Evolutionary conservation across 2,113 vertebrate genomes (phyloP), one percentile per base, ranked within the genome.

Genomic region (Brachyhypopomus gauderio): DNA sequence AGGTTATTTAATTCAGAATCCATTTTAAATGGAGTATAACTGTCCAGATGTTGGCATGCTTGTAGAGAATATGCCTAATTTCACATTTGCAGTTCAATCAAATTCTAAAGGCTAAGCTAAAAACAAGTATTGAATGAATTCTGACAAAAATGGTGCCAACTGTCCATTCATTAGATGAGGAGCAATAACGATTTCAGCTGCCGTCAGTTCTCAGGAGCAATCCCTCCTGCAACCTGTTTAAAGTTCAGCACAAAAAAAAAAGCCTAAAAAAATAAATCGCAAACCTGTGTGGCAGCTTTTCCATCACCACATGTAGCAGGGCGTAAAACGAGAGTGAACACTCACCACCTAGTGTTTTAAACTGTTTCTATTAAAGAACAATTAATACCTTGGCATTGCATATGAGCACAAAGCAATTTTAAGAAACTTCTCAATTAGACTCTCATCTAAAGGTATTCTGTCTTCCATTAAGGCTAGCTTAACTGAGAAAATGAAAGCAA

Each of bases 81-180:
- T 38, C 66, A 77, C 60, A 63, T 76, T 72, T 76, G 77, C 77
- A 70, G 63, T 71, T 45, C 52, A n/a, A 48, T 27, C 19, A 52
- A 56, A 70, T 80, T 75, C 36, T 59, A 71, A 80, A 27, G 12
- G 73, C 36, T 69, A 62, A 75, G 62, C 25, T n/a, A 63, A 77
- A 87, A 83, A 78, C 38, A 67, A 78, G 27, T 63, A 81, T 86
- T 73, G 55, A 69, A 63, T 52, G 36, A 48, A 80, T 59, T 64
- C 8, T 67, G 67, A 79, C 72, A 78, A 73, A 70, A 45, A 60
- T 27, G 25, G 36, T 76, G 48, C 60, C 41, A 76, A 79, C 67
- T 77, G 48, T 62, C 74, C 62, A 71, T 79, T 76, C 22, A 74
- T 81, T 78, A 62, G 38, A 20, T 41, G 11, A 25, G 36, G 27